Conservation (phyloP, 1,140 invertebrate genomes). For the Chrysopa pallens region DNA sequence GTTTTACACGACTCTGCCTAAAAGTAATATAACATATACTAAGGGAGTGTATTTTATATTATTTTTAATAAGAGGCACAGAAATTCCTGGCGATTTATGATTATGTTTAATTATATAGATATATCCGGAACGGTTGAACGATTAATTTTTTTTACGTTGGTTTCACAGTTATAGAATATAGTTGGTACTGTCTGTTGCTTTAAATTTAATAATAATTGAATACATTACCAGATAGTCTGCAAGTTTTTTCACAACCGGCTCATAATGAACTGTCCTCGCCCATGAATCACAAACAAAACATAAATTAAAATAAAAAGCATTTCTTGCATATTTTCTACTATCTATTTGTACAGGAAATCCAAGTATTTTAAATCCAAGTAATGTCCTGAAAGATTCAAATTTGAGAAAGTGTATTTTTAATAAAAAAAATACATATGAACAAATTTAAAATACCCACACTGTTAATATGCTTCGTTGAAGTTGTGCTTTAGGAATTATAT, state of each 20-base stretch:
- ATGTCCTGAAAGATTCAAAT: constrained; percentile 14
- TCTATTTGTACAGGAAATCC: constrained; percentile 86
- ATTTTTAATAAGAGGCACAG: constrained; percentile 3
- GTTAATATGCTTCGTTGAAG: constrained; percentile 77
- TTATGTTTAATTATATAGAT: constrained; percentile 3
- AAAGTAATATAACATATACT: no score
- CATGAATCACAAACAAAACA: constrained; percentile 87
- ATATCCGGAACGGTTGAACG: constrained; percentile 1
- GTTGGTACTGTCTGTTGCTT: neutral
- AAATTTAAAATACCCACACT: constrained; percentile 26
- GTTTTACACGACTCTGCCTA: no score
- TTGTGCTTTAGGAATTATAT: constrained; percentile 88
- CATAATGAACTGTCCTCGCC: constrained; percentile 78
- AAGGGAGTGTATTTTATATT: no score
- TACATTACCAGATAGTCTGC: constrained; percentile 67
- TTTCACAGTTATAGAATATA: neutral
- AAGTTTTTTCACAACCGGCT: constrained; percentile 82
- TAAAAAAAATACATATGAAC: constrained; percentile 1
- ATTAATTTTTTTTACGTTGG: neutral
- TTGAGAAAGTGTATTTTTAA: neutral
- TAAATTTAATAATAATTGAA: constrained; percentile 1
- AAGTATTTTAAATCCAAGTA: constrained; percentile 64
- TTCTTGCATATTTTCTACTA: constrained; percentile 78
- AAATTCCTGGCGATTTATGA: constrained; percentile 1
- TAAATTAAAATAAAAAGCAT: constrained; percentile 87